Evolutionary conservation across 2,797 vertebrate genomes (phyloP).

Genomic region (Schizopygopsis pylzovi): DNA sequence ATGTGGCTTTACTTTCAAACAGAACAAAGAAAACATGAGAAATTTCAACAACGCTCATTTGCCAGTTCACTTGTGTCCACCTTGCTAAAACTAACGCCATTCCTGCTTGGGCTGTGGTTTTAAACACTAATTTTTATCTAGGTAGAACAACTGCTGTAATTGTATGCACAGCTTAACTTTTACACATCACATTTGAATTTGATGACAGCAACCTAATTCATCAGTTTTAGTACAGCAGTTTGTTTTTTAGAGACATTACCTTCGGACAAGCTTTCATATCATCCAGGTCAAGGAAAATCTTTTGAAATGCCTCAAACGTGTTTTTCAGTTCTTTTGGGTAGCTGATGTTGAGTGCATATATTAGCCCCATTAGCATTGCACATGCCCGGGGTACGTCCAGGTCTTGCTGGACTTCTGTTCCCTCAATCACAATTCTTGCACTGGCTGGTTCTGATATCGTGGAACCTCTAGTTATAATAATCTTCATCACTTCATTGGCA

Average conservation of each 20-base stretch:
- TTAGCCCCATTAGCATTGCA: constrained; percentile 59
- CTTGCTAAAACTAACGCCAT: background rate
- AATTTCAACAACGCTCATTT: background rate
- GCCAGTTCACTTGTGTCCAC: background rate
- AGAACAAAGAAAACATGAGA: background rate
- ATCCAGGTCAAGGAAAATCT: constrained; percentile 57
- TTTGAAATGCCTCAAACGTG: constrained; percentile 58
- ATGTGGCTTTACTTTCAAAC: constrained; percentile 2
- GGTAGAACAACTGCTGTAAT: background rate
- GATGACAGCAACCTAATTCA: background rate
- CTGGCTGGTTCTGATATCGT: constrained; percentile 48
- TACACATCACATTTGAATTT: background rate
- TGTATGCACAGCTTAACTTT: background rate
- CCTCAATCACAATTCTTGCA: constrained; percentile 54
- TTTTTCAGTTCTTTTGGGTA: constrained; percentile 56
- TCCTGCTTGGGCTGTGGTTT: background rate
- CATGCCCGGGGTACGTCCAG: constrained; percentile 52
- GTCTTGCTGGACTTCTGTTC: constrained; percentile 44
- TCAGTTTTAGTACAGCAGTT: constrained; percentile 49
- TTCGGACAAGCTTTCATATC: constrained; percentile 52
- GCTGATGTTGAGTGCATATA: constrained; percentile 57
- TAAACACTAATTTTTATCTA: background rate
- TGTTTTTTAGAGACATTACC: constrained; percentile 55
- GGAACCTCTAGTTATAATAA: constrained; percentile 47
- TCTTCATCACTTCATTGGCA: constrained; percentile 54